These are phyloP conservation scores for Metopia argyrocephala DNA, from an alignment of 2,888 invertebrate genomes.

Conservation along the genomic window DNA sequence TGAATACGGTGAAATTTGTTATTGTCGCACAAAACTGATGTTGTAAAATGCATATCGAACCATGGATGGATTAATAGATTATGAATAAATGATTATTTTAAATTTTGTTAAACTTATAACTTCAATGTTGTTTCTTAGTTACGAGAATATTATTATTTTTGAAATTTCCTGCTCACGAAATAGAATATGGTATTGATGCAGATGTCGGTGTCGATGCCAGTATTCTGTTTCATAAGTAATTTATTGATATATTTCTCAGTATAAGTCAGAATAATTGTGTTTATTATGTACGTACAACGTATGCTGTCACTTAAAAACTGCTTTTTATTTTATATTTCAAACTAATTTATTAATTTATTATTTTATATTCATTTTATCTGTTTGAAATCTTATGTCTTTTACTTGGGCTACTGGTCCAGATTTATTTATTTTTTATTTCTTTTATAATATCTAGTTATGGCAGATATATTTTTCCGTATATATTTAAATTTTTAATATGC, in stretches of 20 bases:
- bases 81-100: slow-evolving; percentile 74
- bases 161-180: slow-evolving; percentile 31
- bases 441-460: not conserved
- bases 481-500: not conserved
- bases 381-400: not conserved
- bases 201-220: too few relatives aligned
- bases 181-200: slow-evolving; percentile 56
- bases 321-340: slow-evolving; percentile 30
- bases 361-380: slow-evolving; percentile 37
- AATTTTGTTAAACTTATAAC: slow-evolving; percentile 43
- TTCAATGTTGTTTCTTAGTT: slow-evolving; percentile 23
- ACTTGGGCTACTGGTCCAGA: slow-evolving; percentile 4
- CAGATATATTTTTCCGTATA: slow-evolving; percentile 19
- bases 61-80: slow-evolving; percentile 41
- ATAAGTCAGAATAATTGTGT: slow-evolving; percentile 60
- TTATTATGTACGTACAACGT: not conserved
- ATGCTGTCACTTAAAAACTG: slow-evolving; percentile 14
- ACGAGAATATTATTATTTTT: slow-evolving; percentile 56
- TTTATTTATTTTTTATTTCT: not conserved
- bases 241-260: slow-evolving; percentile 75
- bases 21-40: too few relatives aligned
- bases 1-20: too few relatives aligned
- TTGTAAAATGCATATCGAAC: not conserved
- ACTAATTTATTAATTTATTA: slow-evolving; percentile 60
- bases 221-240: slow-evolving; percentile 68